Conservation (phyloP, 92 coral and sea anemone genomes). For the Zoanthus sansibaricus region DNA sequence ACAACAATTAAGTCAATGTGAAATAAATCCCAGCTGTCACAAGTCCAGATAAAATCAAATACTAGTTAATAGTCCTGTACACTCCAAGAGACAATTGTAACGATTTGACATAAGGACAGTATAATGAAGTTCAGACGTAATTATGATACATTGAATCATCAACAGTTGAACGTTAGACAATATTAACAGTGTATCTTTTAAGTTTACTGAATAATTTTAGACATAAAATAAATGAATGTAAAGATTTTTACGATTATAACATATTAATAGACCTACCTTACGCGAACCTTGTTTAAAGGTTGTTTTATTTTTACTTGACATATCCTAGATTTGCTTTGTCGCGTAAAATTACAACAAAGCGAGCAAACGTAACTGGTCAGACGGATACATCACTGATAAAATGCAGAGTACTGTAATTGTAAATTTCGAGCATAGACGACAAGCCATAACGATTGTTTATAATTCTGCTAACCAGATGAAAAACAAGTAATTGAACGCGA, state of each 20-base stretch:
- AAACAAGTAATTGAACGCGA: background rate
- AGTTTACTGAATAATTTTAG: background rate
- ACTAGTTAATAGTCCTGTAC: too few relatives aligned
- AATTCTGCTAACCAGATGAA: background rate
- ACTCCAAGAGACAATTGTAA: too few relatives aligned
- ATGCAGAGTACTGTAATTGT: background rate
- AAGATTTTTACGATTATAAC: background rate
- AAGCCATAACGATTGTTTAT: background rate
- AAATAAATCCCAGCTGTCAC: too few relatives aligned
- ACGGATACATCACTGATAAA: background rate
- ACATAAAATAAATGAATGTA: background rate
- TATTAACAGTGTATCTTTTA: too few relatives aligned
- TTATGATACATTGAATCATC: too few relatives aligned
- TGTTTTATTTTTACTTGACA: slow-evolving; percentile 13
- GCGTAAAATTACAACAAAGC: background rate
- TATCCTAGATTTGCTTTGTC: slow-evolving; percentile 12
- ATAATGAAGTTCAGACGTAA: too few relatives aligned
- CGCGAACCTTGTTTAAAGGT: background rate
- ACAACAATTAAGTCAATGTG: too few relatives aligned
- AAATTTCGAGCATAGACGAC: background rate
- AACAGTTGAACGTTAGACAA: too few relatives aligned
- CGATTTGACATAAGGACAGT: too few relatives aligned
- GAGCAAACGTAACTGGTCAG: background rate
- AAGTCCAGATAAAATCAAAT: too few relatives aligned
- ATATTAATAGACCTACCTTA: background rate